Conservation (phyloP, 2,113 vertebrate genomes). For the Stegastes partitus region DNA sequence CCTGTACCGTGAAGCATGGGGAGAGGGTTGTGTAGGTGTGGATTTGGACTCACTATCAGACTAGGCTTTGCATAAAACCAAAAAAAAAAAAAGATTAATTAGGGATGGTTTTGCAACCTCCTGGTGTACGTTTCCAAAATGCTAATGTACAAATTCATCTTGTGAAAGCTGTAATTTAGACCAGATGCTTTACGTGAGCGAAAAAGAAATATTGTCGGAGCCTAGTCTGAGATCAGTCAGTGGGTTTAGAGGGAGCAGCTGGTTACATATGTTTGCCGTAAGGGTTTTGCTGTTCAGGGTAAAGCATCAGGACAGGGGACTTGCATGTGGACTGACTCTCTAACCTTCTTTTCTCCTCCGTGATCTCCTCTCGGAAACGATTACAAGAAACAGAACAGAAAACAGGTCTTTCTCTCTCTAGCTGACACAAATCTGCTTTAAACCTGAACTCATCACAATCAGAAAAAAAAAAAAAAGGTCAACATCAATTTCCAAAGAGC, state of each 20-base stretch:
- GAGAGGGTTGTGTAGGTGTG: conserved; percentile 28
- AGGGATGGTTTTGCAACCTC: conserved; percentile 7
- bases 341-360: conserved; percentile 46
- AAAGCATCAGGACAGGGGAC: conserved; percentile 78
- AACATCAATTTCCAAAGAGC: conserved; percentile 78
- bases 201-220: conserved; percentile 31
- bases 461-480: conserved; percentile 34
- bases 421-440: conserved; percentile 28
- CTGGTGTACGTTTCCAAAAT: conserved; percentile 16
- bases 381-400: conserved; percentile 25
- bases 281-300: conserved; percentile 47
- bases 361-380: conserved; percentile 38
- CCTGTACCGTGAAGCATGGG: conserved; percentile 63
- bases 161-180: conserved; percentile 32
- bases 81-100: conserved; percentile 5
- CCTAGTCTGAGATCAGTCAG: conserved; percentile 83
- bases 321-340: conserved; percentile 59
- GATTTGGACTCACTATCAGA: conserved; percentile 79
- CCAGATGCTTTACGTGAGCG: conserved; percentile 19
- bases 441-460: conserved; percentile 49
- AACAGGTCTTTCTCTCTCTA: conserved; percentile 46
- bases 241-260: conserved; percentile 62
- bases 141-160: not conserved
- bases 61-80: conserved; percentile 72
- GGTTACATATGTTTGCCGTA: conserved; percentile 66